phyloP scores from a whole-genome alignment of 2,113 vertebrate species.

The Dromiciops gliroides region DNA sequence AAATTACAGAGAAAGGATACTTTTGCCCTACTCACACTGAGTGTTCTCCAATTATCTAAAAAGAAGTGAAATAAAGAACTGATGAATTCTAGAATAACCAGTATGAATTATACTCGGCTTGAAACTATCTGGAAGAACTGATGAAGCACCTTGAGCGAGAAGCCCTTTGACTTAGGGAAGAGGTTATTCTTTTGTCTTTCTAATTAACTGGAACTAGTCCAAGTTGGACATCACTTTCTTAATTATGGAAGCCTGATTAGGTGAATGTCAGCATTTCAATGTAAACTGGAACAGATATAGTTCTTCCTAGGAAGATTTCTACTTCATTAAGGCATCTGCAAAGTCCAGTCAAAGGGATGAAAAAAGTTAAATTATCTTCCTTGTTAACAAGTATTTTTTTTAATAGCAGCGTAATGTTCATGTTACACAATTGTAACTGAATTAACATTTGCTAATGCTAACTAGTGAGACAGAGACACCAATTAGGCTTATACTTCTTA shows the following conservation, averaged over 20 bases:
- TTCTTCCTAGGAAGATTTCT: not conserved
- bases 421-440: not conserved
- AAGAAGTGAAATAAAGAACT: not conserved
- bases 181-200: not conserved
- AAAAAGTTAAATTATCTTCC: not conserved
- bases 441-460: not conserved
- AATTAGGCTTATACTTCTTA: too few species aligned
- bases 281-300: not conserved
- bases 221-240: constrained; percentile 31
- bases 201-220: constrained; percentile 2
- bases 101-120: not conserved
- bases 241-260: not conserved
- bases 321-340: not conserved
- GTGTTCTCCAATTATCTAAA: not conserved
- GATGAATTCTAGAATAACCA: not conserved
- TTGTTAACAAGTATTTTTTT: not conserved
- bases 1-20: not conserved
- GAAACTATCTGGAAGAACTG: not conserved
- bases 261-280: not conserved
- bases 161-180: not conserved
- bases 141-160: not conserved
- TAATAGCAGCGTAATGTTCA: not conserved
- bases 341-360: not conserved
- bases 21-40: not conserved
- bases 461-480: not conserved